These are phyloP conservation scores for Fabriciana adippe DNA, from an alignment of 2,888 invertebrate species.

Conservation along the genomic window DNA sequence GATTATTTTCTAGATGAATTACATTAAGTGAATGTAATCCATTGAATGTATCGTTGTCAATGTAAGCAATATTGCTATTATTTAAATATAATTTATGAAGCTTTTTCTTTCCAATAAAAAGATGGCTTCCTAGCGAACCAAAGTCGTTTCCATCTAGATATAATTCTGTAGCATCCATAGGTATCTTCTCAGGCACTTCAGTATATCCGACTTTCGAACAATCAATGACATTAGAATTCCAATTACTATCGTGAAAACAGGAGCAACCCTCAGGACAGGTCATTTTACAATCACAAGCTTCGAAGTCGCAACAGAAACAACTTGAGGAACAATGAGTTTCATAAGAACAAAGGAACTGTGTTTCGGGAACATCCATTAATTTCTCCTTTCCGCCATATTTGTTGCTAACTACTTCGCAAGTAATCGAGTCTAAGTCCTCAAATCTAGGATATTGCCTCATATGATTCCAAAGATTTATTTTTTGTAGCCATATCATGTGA, in stretches of 20 bases:
- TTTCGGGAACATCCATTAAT: conserved; percentile 85
- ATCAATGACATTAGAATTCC: conserved; percentile 92
- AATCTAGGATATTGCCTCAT: conserved; percentile 89
- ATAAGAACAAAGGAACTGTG: conserved; percentile 91
- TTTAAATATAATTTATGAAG: conserved; percentile 89
- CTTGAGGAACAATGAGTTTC: conserved; percentile 91
- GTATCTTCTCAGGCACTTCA: conserved; percentile 88
- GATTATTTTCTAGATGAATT: conserved; percentile 90
- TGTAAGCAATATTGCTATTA: conserved; percentile 86
- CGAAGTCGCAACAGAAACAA: conserved; percentile 94
- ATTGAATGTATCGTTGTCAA: conserved; percentile 91
- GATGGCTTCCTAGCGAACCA: conserved; percentile 88
- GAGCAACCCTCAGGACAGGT: conserved; percentile 92
- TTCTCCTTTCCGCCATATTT: conserved; percentile 85
- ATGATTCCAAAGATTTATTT: conserved; percentile 88
- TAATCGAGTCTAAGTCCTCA: conserved; percentile 88
- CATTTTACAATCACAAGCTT: conserved; percentile 95
- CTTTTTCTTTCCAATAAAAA: conserved; percentile 92
- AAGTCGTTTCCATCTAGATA: conserved; percentile 92
- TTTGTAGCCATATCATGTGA: conserved; percentile 92
- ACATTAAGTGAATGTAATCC: conserved; percentile 87
- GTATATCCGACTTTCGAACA: conserved; percentile 89
- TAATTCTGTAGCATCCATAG: conserved; percentile 94
- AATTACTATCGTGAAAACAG: conserved; percentile 92
- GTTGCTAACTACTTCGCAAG: conserved; percentile 87